Evolutionary conservation across 64 coral and sea anemone genomes (phyloP), one percentile per base, ranked within the genome.

Genomic region (Stichodactyla helianthus): DNA sequence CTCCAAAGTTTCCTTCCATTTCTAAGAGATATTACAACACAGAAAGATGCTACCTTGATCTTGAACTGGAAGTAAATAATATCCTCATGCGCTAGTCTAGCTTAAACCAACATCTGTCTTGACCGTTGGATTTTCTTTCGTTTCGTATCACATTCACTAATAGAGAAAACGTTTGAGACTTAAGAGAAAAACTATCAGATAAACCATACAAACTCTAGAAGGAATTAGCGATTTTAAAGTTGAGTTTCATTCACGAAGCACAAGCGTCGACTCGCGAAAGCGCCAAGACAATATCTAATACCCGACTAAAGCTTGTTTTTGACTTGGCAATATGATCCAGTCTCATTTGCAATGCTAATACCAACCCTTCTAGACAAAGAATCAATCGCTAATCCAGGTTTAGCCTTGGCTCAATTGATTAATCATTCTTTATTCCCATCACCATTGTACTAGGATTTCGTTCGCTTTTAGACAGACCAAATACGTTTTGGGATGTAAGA

Each of bases 261-360:
- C 63, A 22, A 68, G 23, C 68, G 68, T 27, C 68, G 11, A 74
- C 68, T 28, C 26, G 68, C 9, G 0, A 31, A 44, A 74, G 26
- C 25, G 68, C 68, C 68, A 31, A 31, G 68, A 74, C 78, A 81
- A 81, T 81, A 81, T 81, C 78, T 81, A 81, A 81, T 51, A 81
- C 78, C 78, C 50, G 78, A 81, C 78, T 81, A 52, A 81, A 54
- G 52, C 35, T 18, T 52, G 35, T 81, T 18, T 81, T 3, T 19
- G 52, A 81, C 50, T 54, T 20, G 25, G 19, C 25, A 71, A 22
- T 20, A 71, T 8, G 10, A 52, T 52, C 18, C 6, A 52, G 15
- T 54, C 78, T 81, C 35, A 81, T 81, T 81, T 81, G 78, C 78
- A 81, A 81, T 81, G 78, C 78, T 81, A 81, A 81, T 81, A 81